Conservation (phyloP, 2,888 invertebrate genomes). For the Brenthis daphne region DNA sequence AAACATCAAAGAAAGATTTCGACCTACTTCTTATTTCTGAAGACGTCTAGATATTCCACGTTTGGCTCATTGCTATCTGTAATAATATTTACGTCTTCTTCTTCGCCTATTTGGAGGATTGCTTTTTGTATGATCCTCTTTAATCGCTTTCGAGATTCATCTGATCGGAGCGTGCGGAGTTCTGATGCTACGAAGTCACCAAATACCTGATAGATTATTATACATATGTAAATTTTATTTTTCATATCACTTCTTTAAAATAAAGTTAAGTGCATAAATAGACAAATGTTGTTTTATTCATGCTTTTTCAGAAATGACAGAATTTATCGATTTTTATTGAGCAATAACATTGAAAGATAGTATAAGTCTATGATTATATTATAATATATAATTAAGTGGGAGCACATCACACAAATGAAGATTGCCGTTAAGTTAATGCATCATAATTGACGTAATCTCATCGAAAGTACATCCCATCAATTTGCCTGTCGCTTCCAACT, state of each 20-base stretch:
- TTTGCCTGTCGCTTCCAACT: conserved; percentile 21
- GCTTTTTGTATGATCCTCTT: conserved; percentile 73
- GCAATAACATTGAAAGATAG: too few species aligned
- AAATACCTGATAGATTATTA: conserved; percentile 57
- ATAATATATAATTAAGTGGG: neutral
- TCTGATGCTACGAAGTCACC: conserved; percentile 78
- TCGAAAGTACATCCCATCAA: conserved; percentile 21
- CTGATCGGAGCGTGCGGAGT: conserved; percentile 64
- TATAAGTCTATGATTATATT: neutral
- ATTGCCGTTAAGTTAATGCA: conserved; percentile 6
- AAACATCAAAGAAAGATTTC: too few species aligned
- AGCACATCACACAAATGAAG: conserved; percentile 6
- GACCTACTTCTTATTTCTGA: too few species aligned
- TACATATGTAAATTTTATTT: neutral
- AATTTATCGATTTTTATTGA: too few species aligned
- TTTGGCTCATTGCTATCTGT: conserved; percentile 38
- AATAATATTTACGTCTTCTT: conserved; percentile 62
- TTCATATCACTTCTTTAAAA: too few species aligned
- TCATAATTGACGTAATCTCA: conserved; percentile 30
- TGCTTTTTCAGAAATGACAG: too few species aligned
- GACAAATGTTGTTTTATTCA: too few species aligned
- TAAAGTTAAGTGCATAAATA: too few species aligned
- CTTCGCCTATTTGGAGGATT: conserved; percentile 67
- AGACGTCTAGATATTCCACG: too few species aligned
- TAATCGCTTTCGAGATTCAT: conserved; percentile 63